Conservation (phyloP, 1,140 invertebrate genomes). For the Bradysia coprophila region DNA sequence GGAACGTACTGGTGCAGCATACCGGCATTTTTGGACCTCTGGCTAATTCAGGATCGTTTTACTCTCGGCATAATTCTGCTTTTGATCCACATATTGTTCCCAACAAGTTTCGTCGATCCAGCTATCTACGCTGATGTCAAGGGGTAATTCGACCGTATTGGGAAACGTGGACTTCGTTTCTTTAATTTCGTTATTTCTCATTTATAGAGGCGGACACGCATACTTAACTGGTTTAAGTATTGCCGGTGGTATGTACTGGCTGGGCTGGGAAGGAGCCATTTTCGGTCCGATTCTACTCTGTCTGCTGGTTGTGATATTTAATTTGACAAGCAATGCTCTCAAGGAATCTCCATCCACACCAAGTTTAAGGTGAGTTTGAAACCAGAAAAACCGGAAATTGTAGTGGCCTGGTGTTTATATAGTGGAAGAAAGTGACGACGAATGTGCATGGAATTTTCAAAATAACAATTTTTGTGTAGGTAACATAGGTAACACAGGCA, state of each 20-base stretch:
- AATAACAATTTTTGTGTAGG: too few relatives aligned
- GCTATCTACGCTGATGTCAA: conserved; percentile 95
- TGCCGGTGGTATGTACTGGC: conserved; percentile 93
- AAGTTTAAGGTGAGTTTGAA: conserved; percentile 17
- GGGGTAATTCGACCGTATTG: conserved; percentile 59
- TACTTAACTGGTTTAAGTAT: conserved; percentile 96
- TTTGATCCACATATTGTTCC: conserved; percentile 68
- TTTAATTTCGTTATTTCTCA: background rate
- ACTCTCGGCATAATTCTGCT: conserved; percentile 57
- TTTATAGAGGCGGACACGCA: conserved; percentile 74
- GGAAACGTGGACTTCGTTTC: background rate
- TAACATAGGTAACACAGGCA: too few relatives aligned
- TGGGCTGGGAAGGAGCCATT: conserved; percentile 91
- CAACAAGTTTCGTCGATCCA: conserved; percentile 80
- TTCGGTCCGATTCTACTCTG: conserved; percentile 89
- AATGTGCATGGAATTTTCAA: too few relatives aligned
- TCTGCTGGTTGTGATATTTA: conserved; percentile 23
- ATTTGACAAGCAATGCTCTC: conserved; percentile 11
- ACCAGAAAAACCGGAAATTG: too few relatives aligned
- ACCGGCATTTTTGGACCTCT: conserved; percentile 85
- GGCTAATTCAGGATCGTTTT: conserved; percentile 68
- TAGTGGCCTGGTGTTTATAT: too few relatives aligned
- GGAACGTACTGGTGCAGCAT: conserved; percentile 88
- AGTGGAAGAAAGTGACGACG: too few relatives aligned
- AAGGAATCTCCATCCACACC: conserved; percentile 14